Evolutionary conservation across 2,797 vertebrate species (phyloP).

Genomic region (Myripristis jacobus): DNA sequence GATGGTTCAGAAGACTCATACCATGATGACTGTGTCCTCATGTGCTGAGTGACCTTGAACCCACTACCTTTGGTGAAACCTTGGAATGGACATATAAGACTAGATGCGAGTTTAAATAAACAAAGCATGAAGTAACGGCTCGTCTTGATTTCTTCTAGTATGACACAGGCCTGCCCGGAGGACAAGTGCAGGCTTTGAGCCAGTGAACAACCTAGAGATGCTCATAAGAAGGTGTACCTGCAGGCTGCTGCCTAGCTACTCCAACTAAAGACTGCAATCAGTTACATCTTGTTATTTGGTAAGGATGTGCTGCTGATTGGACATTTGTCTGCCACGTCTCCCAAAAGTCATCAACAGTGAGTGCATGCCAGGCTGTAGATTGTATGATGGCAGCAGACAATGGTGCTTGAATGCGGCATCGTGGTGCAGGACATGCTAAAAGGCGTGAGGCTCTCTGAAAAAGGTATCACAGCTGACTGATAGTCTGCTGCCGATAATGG

Average conservation of each 20-base stretch:
- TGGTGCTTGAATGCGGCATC: slow-evolving; percentile 71
- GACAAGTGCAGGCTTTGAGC: slow-evolving; percentile 64
- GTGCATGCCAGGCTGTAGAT: slow-evolving; percentile 49
- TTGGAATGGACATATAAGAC: slow-evolving; percentile 28
- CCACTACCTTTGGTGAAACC: slow-evolving; percentile 32
- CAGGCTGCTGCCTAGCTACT: slow-evolving; percentile 63
- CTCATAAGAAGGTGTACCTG: slow-evolving; percentile 51
- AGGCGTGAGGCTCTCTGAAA: slow-evolving; percentile 69
- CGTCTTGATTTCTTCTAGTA: slow-evolving; percentile 38
- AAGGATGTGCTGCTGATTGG: slow-evolving; percentile 74
- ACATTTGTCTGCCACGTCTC: slow-evolving; percentile 48
- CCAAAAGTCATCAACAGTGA: slow-evolving; percentile 51
- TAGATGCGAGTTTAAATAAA: slow-evolving; percentile 25
- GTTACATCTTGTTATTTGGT: slow-evolving; percentile 40
- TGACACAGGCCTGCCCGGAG: slow-evolving; percentile 48
- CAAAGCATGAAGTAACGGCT: slow-evolving; percentile 42
- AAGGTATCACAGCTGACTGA: slow-evolving; percentile 72
- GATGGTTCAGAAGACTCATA: slow-evolving; percentile 44
- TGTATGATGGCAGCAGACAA: slow-evolving; percentile 69
- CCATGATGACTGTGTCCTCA: slow-evolving; percentile 22
- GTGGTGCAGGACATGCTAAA: slow-evolving; percentile 67
- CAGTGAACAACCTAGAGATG: slow-evolving; percentile 65
- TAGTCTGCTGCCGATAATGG: slow-evolving; percentile 86
- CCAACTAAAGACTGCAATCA: slow-evolving; percentile 57
- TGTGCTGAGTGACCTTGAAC: slow-evolving; percentile 70